Evolutionary conservation across 30 jellyfish, hydroid and myxozoan genomes (phyloP).

Genomic region (Rhopilema esculentum): DNA sequence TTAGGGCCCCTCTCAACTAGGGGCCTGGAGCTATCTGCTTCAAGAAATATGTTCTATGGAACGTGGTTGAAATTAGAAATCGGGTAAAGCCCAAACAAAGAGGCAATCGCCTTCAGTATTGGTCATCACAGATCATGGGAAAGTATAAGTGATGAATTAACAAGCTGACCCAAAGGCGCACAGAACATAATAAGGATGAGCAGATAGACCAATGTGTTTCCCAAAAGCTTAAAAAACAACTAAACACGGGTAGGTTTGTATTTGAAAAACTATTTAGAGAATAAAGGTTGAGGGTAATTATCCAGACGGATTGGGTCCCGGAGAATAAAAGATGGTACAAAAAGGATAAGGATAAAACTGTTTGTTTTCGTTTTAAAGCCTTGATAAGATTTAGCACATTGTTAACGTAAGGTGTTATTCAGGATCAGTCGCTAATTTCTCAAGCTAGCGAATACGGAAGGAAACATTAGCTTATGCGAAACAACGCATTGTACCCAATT

Average conservation of each 20-base stretch:
- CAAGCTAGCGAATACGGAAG: constrained; percentile 74
- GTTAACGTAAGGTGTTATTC: constrained; percentile 40
- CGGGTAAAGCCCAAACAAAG: too few species aligned
- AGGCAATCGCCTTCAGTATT: background rate
- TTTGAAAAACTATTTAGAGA: constrained; percentile 42
- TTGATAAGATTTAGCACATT: constrained; percentile 37
- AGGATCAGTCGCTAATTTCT: constrained; percentile 70
- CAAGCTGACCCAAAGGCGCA: constrained; percentile 58
- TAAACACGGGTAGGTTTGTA: constrained; percentile 50
- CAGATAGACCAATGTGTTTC: constrained; percentile 55
- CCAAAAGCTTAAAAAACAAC: constrained; percentile 50
- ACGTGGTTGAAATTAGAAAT: too few species aligned
- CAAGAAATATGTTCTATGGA: too few species aligned
- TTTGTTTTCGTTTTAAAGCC: constrained; percentile 45
- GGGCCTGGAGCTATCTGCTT: too few species aligned
- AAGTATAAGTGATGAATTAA: constrained; percentile 21
- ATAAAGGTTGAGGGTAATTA: constrained; percentile 27
- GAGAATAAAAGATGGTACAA: constrained; percentile 11
- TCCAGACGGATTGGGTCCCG: background rate
- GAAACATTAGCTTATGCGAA: constrained; percentile 62
- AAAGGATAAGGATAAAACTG: constrained; percentile 31
- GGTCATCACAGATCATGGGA: constrained; percentile 13
- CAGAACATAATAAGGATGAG: constrained; percentile 72
- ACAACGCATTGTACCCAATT: constrained; percentile 53
- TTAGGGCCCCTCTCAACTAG: too few species aligned